Percentiles rank a stretch among this genome's conserved stretches.
Evolutionary conservation across 2,113 vertebrate genomes (phyloP).

Genomic region (Ovis aries): DNA sequence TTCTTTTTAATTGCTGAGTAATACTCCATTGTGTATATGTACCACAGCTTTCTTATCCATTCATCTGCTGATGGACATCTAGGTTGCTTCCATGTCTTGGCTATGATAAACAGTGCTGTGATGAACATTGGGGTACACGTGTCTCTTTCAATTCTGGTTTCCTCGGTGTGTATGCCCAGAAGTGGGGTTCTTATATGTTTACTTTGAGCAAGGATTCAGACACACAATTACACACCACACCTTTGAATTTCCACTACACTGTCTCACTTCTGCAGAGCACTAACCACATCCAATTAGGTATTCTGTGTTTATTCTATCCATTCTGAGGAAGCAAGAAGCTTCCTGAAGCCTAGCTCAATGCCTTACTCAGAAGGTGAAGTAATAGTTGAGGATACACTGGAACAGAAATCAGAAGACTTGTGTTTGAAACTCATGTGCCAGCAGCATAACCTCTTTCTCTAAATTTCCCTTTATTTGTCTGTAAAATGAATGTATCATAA

Average conservation of each 20-base stretch:
- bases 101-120: no score
- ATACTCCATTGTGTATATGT: no score
- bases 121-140: no score
- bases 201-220: not conserved
- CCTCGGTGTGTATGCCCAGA: no score
- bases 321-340: not conserved
- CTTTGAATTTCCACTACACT: not conserved
- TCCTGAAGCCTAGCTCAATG: not conserved
- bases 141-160: no score
- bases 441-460: not conserved
- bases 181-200: not conserved
- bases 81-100: no score
- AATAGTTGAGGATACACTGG: not conserved
- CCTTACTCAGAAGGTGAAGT: not conserved
- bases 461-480: not conserved
- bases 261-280: not conserved
- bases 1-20: no score
- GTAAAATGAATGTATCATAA: not conserved
- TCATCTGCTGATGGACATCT: no score
- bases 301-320: not conserved
- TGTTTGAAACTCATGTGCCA: not conserved
- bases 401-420: not conserved
- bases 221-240: not conserved
- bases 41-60: no score
- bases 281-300: not conserved